These are phyloP conservation scores for Temnothorax nylanderi DNA, from an alignment of 1,140 invertebrate species.

Conservation along the genomic window DNA sequence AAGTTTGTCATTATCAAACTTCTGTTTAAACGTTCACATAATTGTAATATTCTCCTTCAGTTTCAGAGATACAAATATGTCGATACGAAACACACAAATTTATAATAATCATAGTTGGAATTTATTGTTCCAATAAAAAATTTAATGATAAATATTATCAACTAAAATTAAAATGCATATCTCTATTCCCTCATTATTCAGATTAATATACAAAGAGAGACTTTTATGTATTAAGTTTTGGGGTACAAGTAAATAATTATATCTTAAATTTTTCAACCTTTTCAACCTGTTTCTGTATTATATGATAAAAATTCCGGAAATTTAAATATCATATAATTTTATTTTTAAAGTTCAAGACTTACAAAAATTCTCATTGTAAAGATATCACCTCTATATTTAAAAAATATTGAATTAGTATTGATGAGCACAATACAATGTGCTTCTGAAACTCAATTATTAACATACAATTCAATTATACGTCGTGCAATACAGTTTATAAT, in stretches of 20 bases:
- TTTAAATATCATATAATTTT: not conserved
- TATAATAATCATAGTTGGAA: not conserved
- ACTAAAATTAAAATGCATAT: not conserved
- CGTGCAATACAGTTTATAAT: not conserved
- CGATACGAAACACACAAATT: not conserved
- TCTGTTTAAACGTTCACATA: not conserved
- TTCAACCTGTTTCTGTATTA: not conserved
- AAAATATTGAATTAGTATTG: not conserved
- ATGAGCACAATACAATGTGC: not conserved
- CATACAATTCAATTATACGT: not conserved
- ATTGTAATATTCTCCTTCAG: not conserved
- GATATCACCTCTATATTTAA: slow-evolving; percentile 1
- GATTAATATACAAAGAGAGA: not conserved
- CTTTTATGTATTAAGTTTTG: not conserved
- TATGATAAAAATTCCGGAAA: not conserved
- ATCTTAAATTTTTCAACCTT: not conserved
- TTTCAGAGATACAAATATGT: not conserved
- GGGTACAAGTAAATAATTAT: not conserved
- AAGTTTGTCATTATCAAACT: not conserved
- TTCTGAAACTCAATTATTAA: not conserved
- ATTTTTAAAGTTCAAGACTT: not conserved
- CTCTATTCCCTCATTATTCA: not conserved
- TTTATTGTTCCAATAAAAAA: not conserved
- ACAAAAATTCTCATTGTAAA: not conserved
- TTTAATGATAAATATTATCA: not conserved